Conservation (phyloP, 1,140 invertebrate species). For the Drosophila serrata region DNA sequence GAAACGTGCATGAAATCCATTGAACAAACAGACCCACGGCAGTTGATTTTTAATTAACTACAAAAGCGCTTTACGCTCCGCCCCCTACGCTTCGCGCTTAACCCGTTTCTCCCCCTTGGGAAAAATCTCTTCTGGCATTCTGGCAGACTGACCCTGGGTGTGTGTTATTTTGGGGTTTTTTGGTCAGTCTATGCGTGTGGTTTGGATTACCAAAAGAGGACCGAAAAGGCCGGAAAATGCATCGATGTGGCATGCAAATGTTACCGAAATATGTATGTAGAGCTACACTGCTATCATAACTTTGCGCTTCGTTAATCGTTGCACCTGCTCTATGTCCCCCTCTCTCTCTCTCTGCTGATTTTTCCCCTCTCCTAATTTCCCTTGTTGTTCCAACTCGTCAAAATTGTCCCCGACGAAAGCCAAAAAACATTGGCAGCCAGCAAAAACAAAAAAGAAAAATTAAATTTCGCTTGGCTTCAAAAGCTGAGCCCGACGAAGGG, state of each 20-base stretch:
- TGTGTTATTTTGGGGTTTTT: slow-evolving; percentile 53
- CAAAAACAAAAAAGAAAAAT: slow-evolving; percentile 16
- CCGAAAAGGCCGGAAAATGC: slow-evolving; percentile 9
- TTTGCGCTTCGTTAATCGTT: slow-evolving; percentile 81
- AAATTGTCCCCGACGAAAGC: slow-evolving; percentile 34
- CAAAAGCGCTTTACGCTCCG: slow-evolving; percentile 77
- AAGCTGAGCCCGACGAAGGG: neutral
- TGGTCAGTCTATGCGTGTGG: slow-evolving; percentile 33
- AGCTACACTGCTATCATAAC: slow-evolving; percentile 73
- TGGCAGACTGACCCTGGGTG: slow-evolving; percentile 4
- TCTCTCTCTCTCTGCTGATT: slow-evolving; percentile 10
- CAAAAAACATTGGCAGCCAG: slow-evolving; percentile 32
- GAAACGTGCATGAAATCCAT: slow-evolving; percentile 85
- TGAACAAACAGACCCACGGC: slow-evolving; percentile 84
- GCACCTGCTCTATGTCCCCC: slow-evolving; percentile 55
- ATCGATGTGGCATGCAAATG: slow-evolving; percentile 29
- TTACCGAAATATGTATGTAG: slow-evolving; percentile 31
- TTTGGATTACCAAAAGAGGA: slow-evolving; percentile 50
- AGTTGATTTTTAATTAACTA: slow-evolving; percentile 86
- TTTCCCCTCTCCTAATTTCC: slow-evolving; percentile 35
- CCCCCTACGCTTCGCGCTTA: slow-evolving; percentile 19
- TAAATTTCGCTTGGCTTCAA: slow-evolving; percentile 1
- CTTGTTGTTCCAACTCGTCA: slow-evolving; percentile 35
- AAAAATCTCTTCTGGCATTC: slow-evolving; percentile 9
- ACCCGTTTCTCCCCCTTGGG: slow-evolving; percentile 26